These are phyloP conservation scores for Melospiza melodia DNA, from an alignment of 2,113 vertebrate species.

Conservation along the genomic window DNA sequence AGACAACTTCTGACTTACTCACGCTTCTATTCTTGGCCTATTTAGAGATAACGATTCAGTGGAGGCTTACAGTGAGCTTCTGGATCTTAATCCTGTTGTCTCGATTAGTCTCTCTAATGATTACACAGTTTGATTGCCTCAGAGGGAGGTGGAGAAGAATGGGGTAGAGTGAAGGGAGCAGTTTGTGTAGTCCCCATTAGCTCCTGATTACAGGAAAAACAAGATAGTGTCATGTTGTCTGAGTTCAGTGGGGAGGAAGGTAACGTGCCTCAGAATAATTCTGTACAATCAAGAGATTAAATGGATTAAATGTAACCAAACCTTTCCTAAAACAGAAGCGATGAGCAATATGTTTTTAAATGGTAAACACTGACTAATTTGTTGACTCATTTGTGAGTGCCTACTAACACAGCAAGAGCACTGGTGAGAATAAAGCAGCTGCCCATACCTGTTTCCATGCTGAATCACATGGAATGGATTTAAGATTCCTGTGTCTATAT, in stretches of 20 bases:
- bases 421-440: background rate
- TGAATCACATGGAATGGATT: background rate
- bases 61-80: background rate
- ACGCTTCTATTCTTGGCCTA: background rate
- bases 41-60: background rate
- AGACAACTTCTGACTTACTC: conserved; percentile 14
- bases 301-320: conserved; percentile 13
- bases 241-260: conserved; percentile 21
- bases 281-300: background rate
- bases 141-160: conserved; percentile 47
- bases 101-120: conserved; percentile 41
- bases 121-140: conserved; percentile 58
- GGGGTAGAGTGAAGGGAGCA: background rate
- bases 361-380: background rate
- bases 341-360: background rate
- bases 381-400: background rate
- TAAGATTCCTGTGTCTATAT: background rate
- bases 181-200: background rate
- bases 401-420: background rate
- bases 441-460: background rate
- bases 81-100: conserved; percentile 40
- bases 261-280: conserved; percentile 37
- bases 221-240: conserved; percentile 19
- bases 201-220: conserved; percentile 41
- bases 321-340: background rate